Evolutionary conservation across 1,140 invertebrate species (phyloP).

Genomic region (Drosophila burlai): DNA sequence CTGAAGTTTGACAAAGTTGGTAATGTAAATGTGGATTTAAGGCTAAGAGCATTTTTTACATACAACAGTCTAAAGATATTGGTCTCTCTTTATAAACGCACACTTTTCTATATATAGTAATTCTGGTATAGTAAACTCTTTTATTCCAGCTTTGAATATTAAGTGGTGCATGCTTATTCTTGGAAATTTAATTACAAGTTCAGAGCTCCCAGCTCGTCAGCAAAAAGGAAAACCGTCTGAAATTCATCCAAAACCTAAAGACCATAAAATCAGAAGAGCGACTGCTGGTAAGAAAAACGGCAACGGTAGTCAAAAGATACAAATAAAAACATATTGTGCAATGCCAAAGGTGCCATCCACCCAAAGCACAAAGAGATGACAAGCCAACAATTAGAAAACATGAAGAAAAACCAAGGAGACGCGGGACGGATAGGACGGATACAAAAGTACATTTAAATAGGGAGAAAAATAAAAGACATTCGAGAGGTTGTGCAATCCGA

Average conservation of each 20-base stretch:
- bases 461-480: slow-evolving; percentile 21
- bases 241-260: slow-evolving; percentile 1
- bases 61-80: background rate
- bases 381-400: slow-evolving; percentile 50
- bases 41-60: background rate
- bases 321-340: slow-evolving; percentile 1
- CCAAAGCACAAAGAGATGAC: slow-evolving; percentile 30
- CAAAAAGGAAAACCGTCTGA: slow-evolving; percentile 4
- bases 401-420: slow-evolving; percentile 6
- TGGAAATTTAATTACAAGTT: background rate
- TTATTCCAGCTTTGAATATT: background rate
- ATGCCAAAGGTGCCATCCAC: slow-evolving; percentile 2
- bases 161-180: background rate
- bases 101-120: no score
- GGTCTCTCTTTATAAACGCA: background rate
- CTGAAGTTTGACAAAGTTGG: slow-evolving; percentile 25
- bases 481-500: slow-evolving; percentile 56
- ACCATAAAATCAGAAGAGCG: slow-evolving; percentile 25
- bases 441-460: slow-evolving; percentile 30
- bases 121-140: no score
- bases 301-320: background rate
- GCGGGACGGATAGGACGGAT: background rate
- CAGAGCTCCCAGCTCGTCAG: background rate
- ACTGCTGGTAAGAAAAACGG: slow-evolving; percentile 9
- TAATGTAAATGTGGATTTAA: slow-evolving; percentile 13